These are phyloP conservation scores for Acanthiza pusilla DNA, from an alignment of 2,797 vertebrate species.

Conservation along the genomic window DNA sequence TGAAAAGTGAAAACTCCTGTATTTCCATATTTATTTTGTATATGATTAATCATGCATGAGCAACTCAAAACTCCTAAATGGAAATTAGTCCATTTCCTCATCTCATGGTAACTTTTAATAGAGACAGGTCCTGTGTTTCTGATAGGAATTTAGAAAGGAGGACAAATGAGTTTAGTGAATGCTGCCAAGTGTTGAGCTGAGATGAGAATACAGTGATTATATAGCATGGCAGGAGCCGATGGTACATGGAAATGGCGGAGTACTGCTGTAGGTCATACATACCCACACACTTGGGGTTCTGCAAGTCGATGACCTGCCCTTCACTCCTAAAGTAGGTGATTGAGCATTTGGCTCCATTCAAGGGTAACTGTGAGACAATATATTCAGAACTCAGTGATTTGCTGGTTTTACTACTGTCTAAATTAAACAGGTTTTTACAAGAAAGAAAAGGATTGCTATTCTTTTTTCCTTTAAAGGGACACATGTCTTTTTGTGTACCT, in stretches of 20 bases:
- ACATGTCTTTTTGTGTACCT: background rate
- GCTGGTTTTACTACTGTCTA: background rate
- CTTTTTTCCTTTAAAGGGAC: background rate
- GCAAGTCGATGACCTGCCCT: background rate
- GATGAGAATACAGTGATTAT: background rate
- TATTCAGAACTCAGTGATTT: background rate
- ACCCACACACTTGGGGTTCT: too few species aligned
- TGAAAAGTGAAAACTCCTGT: background rate
- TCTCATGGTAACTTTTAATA: background rate
- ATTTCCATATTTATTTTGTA: background rate
- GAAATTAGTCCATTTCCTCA: background rate
- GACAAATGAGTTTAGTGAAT: background rate
- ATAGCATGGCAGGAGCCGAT: background rate
- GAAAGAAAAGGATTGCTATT: background rate
- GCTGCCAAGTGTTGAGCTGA: background rate
- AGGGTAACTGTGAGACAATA: background rate
- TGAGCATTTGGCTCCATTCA: background rate
- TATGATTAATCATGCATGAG: background rate
- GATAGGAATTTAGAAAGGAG: background rate
- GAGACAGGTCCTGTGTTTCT: background rate
- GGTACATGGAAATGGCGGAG: background rate
- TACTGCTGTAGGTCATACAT: background rate
- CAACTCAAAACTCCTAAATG: background rate
- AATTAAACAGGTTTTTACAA: background rate
- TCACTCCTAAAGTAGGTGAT: fast-evolving